phyloP scores from a whole-genome alignment of 64 coral and sea anemone genomes.

The Porites lutea region DNA sequence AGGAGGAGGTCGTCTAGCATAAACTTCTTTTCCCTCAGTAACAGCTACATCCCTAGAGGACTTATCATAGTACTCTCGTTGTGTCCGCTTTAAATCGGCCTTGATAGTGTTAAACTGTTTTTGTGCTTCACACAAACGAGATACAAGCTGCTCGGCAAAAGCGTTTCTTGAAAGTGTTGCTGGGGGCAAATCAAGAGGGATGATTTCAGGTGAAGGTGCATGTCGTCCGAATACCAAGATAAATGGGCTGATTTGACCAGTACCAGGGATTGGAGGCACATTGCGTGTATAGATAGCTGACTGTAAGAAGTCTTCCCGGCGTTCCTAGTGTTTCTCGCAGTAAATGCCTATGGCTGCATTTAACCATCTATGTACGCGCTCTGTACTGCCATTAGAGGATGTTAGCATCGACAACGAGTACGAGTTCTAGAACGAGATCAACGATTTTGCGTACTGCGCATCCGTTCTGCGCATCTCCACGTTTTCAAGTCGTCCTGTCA shows the following conservation, averaged over 20 bases:
- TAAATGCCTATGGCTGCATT: conserved; percentile 23
- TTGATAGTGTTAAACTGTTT: conserved; percentile 27
- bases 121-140: conserved; percentile 2
- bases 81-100: neutral
- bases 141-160: conserved; percentile 1
- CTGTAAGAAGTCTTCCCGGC: conserved; percentile 56
- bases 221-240: neutral
- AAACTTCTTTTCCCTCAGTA: neutral
- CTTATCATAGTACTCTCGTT: neutral
- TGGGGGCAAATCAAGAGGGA: neutral
- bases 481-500: too few relatives aligned
- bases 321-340: conserved; percentile 41
- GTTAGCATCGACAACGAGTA: too few relatives aligned
- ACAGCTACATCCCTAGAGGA: neutral
- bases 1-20: too few relatives aligned
- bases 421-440: too few relatives aligned
- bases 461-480: too few relatives aligned
- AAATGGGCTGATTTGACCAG: neutral
- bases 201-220: neutral
- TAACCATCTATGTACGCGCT: too few relatives aligned
- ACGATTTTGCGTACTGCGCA: too few relatives aligned
- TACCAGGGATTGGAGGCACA: neutral
- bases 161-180: neutral
- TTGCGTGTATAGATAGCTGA: conserved; percentile 48
- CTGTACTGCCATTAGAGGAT: too few relatives aligned